phyloP scores from a whole-genome alignment of 2,797 vertebrate genomes.

The Malurus splendens region DNA sequence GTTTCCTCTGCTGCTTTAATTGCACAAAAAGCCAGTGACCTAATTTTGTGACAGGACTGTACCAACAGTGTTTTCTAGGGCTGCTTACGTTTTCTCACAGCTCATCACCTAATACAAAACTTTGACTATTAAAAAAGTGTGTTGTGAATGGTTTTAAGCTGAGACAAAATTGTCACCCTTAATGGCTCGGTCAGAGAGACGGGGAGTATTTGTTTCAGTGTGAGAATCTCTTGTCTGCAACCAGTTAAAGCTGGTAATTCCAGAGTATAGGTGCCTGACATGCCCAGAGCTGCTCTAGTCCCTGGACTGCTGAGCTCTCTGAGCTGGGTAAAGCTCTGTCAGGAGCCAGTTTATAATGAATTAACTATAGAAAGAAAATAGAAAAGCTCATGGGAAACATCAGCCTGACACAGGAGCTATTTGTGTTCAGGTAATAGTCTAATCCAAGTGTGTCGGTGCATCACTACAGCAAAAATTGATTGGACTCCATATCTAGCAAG shows the following conservation, averaged over 20 bases:
- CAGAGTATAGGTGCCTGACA: not conserved
- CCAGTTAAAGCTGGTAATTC: not conserved
- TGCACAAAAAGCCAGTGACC: not conserved
- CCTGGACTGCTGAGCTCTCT: not conserved
- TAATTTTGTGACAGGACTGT: not conserved
- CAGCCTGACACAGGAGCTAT: not conserved
- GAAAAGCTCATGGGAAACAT: not conserved
- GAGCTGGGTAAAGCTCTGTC: not conserved
- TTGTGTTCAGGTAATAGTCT: constrained; percentile 14
- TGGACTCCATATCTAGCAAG: not conserved
- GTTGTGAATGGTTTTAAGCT: not conserved
- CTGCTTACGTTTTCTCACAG: not conserved
- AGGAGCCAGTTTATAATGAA: not conserved
- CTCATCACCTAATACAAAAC: not conserved
- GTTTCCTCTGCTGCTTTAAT: not conserved
- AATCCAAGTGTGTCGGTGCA: not conserved
- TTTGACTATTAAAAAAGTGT: not conserved
- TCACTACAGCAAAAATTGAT: not conserved
- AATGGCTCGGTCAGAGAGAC: not conserved
- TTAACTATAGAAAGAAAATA: not conserved
- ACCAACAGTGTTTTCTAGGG: not conserved
- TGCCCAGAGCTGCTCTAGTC: not conserved
- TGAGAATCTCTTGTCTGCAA: not conserved
- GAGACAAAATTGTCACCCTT: not conserved
- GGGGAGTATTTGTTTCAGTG: not conserved